Percentiles rank a stretch among this genome's conserved stretches.
Conservation (phyloP, 2,888 invertebrate genomes). For the Sinotaia quadrata region DNA sequence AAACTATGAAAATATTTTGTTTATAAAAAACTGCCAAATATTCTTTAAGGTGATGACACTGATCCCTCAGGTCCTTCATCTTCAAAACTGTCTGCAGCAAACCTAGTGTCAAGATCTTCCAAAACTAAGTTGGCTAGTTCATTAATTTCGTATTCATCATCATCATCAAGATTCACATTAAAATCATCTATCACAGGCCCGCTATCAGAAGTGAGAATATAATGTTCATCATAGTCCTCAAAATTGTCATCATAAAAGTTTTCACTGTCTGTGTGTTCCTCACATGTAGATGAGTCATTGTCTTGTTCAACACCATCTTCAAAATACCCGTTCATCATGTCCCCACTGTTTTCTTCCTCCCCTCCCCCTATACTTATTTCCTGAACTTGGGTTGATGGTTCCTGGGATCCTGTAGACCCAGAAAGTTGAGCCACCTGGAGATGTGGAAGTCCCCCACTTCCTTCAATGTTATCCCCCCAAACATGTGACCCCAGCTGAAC, state of each 20-base stretch:
- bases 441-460: neutral
- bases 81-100: conserved; percentile 24
- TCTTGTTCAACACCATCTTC: conserved; percentile 48
- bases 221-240: conserved; percentile 65
- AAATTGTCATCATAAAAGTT: conserved; percentile 66
- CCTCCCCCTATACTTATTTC: neutral
- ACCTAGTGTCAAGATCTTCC: conserved; percentile 44
- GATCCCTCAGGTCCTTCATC: conserved; percentile 21
- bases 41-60: conserved; percentile 22
- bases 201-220: conserved; percentile 55
- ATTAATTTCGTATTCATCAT: conserved; percentile 60
- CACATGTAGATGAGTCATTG: conserved; percentile 46
- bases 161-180: conserved; percentile 53
- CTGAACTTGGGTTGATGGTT: neutral
- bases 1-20: too few species aligned
- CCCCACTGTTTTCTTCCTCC: conserved; percentile 33
- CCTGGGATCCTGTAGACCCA: neutral
- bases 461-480: conserved; percentile 22
- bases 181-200: conserved; percentile 58
- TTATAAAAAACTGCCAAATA: too few species aligned
- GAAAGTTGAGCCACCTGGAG: neutral
- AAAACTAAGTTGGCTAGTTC: conserved; percentile 50
- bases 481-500: conserved; percentile 28
- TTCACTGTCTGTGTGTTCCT: conserved; percentile 62
- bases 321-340: conserved; percentile 51